phyloP scores from a whole-genome alignment of 2,113 vertebrate species.

The Canis aureus region DNA sequence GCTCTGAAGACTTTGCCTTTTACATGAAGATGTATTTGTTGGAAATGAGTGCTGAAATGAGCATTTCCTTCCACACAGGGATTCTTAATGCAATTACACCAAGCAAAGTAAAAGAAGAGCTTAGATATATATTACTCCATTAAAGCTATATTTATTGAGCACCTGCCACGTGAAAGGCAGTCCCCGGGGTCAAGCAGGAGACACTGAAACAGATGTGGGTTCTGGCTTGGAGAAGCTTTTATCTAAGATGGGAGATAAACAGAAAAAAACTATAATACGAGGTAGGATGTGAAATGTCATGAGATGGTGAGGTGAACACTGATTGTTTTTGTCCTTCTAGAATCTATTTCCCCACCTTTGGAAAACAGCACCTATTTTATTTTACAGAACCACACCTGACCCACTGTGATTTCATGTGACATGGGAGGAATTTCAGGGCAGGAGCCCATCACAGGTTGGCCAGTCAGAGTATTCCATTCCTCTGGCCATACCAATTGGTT shows the following conservation, averaged over 20 bases:
- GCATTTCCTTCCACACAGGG: not conserved
- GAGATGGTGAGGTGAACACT: not conserved
- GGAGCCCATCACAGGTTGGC: not conserved
- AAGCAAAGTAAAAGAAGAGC: not conserved
- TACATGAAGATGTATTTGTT: slow-evolving; percentile 61
- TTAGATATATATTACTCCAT: not conserved
- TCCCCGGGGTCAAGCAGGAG: not conserved
- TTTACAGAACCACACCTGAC: not conserved
- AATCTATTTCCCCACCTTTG: not conserved
- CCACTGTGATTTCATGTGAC: not conserved
- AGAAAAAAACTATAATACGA: not conserved
- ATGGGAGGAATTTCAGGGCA: fast-evolving
- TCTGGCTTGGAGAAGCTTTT: not conserved
- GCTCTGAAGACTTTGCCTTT: slow-evolving; percentile 33
- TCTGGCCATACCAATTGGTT: not conserved
- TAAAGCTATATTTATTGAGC: not conserved
- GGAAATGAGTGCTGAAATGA: slow-evolving; percentile 26
- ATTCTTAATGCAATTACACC: slow-evolving; percentile 38
- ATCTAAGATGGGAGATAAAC: not conserved
- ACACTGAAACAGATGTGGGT: not conserved
- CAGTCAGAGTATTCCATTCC: not conserved
- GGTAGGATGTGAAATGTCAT: not conserved
- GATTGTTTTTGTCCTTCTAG: not conserved
- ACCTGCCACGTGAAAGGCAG: not conserved
- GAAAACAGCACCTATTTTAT: not conserved